Percentiles rank a stretch among this genome's conserved stretches.
Conservation (phyloP, 2,797 vertebrate genomes). For the Pangasius mekongensis region DNA sequence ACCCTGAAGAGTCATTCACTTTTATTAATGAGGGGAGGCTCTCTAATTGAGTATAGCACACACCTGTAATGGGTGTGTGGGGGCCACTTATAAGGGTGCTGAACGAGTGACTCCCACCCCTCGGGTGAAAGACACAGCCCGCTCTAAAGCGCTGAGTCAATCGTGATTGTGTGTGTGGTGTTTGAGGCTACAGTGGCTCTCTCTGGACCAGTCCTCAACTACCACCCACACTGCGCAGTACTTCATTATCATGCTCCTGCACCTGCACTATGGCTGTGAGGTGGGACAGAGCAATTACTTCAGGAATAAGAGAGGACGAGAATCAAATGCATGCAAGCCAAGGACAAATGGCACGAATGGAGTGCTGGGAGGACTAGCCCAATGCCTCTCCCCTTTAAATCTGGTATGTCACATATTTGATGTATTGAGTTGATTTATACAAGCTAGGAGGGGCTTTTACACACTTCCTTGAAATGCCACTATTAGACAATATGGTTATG, state of each 20-base stretch:
- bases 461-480: slow-evolving; percentile 1
- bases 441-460: neutral
- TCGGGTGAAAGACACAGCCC: slow-evolving; percentile 14
- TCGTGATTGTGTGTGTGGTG: slow-evolving; percentile 22
- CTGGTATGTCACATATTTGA: neutral
- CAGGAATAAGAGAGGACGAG: slow-evolving; percentile 43
- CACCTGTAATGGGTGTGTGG: slow-evolving; percentile 57
- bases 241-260: slow-evolving; percentile 58
- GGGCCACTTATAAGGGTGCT: slow-evolving; percentile 37
- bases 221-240: slow-evolving; percentile 45
- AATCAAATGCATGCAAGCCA: slow-evolving; percentile 46
- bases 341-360: neutral
- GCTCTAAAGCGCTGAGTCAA: slow-evolving; percentile 55
- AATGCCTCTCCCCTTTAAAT: neutral
- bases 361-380: neutral
- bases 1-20: slow-evolving; percentile 44
- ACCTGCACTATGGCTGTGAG: slow-evolving; percentile 53
- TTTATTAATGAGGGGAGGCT: slow-evolving; percentile 59
- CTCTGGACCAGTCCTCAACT: slow-evolving; percentile 48
- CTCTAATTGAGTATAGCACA: slow-evolving; percentile 58
- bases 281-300: slow-evolving; percentile 52
- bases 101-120: slow-evolving; percentile 42
- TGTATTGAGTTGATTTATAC: slow-evolving; percentile 10
- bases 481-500: neutral
- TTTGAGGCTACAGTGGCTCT: slow-evolving; percentile 39